phyloP scores from a whole-genome alignment of 2,888 invertebrate genomes.

The Aricia artaxerxes region DNA sequence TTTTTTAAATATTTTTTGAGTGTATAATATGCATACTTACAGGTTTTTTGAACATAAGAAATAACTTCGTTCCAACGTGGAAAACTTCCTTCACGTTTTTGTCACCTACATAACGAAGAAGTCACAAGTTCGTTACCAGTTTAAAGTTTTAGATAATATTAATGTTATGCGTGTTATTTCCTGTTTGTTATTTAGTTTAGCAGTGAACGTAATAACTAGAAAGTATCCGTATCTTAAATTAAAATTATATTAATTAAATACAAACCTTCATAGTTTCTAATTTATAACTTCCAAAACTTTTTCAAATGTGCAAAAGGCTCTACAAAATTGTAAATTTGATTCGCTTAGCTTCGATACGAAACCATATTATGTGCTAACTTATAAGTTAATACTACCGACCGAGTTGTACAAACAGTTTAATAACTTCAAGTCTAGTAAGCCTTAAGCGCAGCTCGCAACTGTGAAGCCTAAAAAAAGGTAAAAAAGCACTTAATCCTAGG shows the following conservation, averaged over 20 bases:
- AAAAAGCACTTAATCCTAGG: slow-evolving; percentile 10
- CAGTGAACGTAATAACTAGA: too few relatives aligned
- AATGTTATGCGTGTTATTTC: too few relatives aligned
- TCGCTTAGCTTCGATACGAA: neutral
- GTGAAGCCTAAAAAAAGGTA: neutral
- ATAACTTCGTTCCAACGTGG: too few relatives aligned
- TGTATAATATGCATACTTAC: too few relatives aligned
- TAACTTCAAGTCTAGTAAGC: slow-evolving; percentile 21
- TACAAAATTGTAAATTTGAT: neutral
- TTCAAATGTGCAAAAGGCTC: neutral
- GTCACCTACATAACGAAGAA: too few relatives aligned
- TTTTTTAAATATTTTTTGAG: too few relatives aligned
- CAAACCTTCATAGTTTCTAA: neutral
- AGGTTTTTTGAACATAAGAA: too few relatives aligned
- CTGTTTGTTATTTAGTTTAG: too few relatives aligned
- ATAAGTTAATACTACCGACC: neutral
- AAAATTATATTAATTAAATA: neutral
- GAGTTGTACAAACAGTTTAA: slow-evolving; percentile 6
- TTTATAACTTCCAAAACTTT: neutral
- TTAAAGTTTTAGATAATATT: too few relatives aligned
- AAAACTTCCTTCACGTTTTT: too few relatives aligned
- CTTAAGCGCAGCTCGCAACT: slow-evolving; percentile 15
- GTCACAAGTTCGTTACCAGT: too few relatives aligned
- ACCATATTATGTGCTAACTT: slow-evolving; percentile 8
- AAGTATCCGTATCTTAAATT: too few relatives aligned